Base-by-base conservation (phyloP, 2,113 vertebrate genomes). In the Nicator chloris region DNA sequence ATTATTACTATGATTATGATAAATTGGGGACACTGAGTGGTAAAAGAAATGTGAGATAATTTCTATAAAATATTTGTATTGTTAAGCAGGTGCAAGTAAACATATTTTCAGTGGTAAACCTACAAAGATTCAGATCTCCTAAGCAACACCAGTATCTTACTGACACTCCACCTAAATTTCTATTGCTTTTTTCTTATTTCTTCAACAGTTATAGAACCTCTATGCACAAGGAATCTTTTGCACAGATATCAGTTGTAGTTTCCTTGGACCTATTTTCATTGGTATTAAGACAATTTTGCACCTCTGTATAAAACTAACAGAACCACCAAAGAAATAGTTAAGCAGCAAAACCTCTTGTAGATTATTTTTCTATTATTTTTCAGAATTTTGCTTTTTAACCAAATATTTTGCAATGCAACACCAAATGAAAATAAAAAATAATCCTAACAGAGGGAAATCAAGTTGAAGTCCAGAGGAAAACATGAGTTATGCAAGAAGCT, bases 401-500 rank as follows among this genome's bases (percentile, higher is more conserved):
- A 35, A 87, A 28, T 45, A 31, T 40, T 61, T 82, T 56, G 65
- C 49, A 79, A 9, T 10, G 30, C 7, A 88, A 15, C 28, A 71
- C 7, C 17, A 77, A 85, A 69, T n/a, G 7, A 76, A 87, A 87
- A n/a, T 8, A 88, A 50, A 86, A 87, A 75, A 8, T 31, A 81
- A 90, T 69, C 68, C 23, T 78, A 53, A 68, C 82, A 81, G 51
- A 77, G 7, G 26, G 60, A 88, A 92, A 88, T 31, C 15, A 78
- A 88, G 35, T n/a, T 59, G 39, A 91, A 92, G 42, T 26, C 28
- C 33, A 65, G 47, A 86, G 54, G 33, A 85, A 94, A 95, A 93
- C 12, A 73, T 17, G 20, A 82, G 31, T 71, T 84, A 92, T 37
- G 40, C 53, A 94, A 86, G 60, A 85, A 91, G 77, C 39, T 54